Evolutionary conservation across 2,888 invertebrate species (phyloP), one percentile per base, ranked within the genome.

Genomic region (Toxonevra muliebris): DNA sequence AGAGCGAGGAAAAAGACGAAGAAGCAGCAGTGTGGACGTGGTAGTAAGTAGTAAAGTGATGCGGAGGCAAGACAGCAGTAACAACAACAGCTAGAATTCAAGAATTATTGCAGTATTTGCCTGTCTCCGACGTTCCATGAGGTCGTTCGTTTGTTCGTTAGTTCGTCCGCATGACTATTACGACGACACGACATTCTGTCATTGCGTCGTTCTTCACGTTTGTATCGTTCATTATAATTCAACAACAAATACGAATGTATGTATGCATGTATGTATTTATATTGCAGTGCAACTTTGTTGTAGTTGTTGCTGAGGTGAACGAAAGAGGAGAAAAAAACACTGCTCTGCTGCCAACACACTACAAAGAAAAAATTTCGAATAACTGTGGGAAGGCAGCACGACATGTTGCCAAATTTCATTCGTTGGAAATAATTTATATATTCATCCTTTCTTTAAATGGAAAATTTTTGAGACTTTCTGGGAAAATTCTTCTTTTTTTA

Each of bases 221-320:
- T 42, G 15, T 65, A 52, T 60, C 50, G 60, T 67, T 67, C 64
- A 61, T 66, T 69, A 64, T 64, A 60, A 62, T 61, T 69, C 48
- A 63, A 54, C 54, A 54, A 54, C 48, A 66, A 41, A 54, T 41
- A 61, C 41, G 11, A 19, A 48, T 41, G 41, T 55, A 17, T 59
- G 19, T 19, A 43, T 41, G 52, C 61, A 60, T 11, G 19, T 63
- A 15, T 17, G 15, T 61, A 48, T n/a, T 12, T 53, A 41, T 43
- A 20, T 19, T 12, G 2, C 40, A 13, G 45, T 30, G 59, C 15
- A n/a, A 41, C 15, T 65, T 30, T 30, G 30, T 30, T 30, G 30
- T 30, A 30, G 30, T 30, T 30, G 30, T 30, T 30, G 30, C 30
- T 30, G 30, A 30, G 30, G 30, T 30, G 30, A 30, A 30, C 30